phyloP scores from a whole-genome alignment of 92 coral and sea anemone species.

The Porites divaricata region DNA sequence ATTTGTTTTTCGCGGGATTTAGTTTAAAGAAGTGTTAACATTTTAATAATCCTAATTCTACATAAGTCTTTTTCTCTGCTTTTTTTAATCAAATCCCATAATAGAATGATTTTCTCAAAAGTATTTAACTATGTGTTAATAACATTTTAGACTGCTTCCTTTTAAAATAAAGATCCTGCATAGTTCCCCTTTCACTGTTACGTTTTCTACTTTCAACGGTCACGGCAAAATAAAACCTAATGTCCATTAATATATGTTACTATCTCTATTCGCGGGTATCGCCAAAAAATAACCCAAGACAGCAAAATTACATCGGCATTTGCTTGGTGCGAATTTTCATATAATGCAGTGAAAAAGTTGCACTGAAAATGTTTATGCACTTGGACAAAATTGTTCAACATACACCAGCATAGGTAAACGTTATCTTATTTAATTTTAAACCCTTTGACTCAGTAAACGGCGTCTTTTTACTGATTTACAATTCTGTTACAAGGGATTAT shows the following conservation, averaged over 20 bases:
- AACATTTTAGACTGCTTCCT: constrained; percentile 6
- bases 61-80: not conserved
- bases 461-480: not conserved
- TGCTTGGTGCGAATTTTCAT: not conserved
- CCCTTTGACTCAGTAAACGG: not conserved
- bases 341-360: not conserved
- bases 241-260: not conserved
- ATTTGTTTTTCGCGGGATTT: constrained; percentile 27
- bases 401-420: not conserved
- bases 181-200: not conserved
- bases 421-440: not conserved
- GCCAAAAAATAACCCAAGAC: not conserved
- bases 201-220: not conserved
- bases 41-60: constrained; percentile 29
- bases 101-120: constrained; percentile 27
- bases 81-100: constrained; percentile 17
- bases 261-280: not conserved
- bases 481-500: not conserved
- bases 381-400: not conserved
- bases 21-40: constrained; percentile 36
- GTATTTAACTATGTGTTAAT: constrained; percentile 17
- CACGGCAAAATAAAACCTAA: not conserved
- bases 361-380: too few species aligned
- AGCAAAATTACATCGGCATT: not conserved
- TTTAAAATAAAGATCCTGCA: not conserved